Evolutionary conservation across 2,888 invertebrate species (phyloP).

Genomic region (Lasioglossum morio): DNA sequence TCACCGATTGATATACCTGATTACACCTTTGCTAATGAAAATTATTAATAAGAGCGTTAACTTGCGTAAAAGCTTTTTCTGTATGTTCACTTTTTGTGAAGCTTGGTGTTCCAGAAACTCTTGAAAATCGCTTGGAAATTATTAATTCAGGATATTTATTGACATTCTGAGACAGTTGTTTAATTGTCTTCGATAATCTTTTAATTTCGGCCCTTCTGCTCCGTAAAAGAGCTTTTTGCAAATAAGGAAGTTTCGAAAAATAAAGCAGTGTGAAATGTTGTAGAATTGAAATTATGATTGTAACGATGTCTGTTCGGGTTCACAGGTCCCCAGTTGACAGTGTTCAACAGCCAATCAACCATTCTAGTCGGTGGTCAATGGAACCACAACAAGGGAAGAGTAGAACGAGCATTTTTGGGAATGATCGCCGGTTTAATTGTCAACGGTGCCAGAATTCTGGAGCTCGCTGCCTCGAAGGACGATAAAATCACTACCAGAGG

Average conservation of each 20-base stretch:
- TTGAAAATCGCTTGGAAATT: not conserved
- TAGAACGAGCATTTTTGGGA: conserved; percentile 93
- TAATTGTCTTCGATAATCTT: not conserved
- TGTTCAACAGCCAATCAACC: conserved; percentile 96
- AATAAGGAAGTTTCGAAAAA: not conserved
- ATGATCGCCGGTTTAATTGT: conserved; percentile 95
- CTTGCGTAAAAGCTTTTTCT: not conserved
- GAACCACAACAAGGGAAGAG: conserved; percentile 88
- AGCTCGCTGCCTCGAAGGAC: conserved; percentile 94
- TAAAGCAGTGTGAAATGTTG: not conserved
- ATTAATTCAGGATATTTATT: not conserved
- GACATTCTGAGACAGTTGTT: not conserved
- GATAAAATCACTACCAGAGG: conserved; percentile 91
- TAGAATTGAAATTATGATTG: not conserved
- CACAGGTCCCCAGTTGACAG: conserved; percentile 88
- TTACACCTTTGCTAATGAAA: not conserved
- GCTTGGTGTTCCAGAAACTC: not conserved
- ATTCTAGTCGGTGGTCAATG: conserved; percentile 95
- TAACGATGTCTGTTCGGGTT: not conserved
- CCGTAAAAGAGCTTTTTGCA: not conserved
- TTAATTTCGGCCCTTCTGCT: not conserved
- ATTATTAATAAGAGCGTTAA: not conserved
- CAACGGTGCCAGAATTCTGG: conserved; percentile 93
- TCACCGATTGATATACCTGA: no score
- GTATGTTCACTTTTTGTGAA: not conserved